A percentile compares a stretch with the other conserved stretches of the same genome.
Evolutionary conservation across 2,888 invertebrate genomes (phyloP).

Genomic region (Drosophila quasianomalipes): DNA sequence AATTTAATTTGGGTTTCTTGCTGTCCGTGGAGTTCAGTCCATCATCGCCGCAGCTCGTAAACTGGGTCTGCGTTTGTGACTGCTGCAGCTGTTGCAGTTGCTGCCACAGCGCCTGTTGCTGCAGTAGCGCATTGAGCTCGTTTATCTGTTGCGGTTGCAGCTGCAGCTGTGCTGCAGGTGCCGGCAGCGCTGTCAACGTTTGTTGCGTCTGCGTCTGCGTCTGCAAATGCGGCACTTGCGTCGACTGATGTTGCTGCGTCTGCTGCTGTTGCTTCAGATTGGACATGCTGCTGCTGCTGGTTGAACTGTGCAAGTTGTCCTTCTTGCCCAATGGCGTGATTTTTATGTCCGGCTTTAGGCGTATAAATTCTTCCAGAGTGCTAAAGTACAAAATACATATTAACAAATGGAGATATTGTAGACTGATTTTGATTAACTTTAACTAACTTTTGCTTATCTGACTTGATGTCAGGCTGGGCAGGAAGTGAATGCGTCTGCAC

Average conservation of each 20-base stretch:
- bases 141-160: slow-evolving; percentile 74
- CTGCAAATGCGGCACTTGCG: slow-evolving; percentile 46
- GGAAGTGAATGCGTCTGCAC: slow-evolving; percentile 37
- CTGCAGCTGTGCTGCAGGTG: slow-evolving; percentile 61
- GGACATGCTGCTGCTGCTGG: slow-evolving; percentile 1
- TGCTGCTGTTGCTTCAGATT: slow-evolving; percentile 43
- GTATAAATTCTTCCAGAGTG: slow-evolving; percentile 83
- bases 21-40: slow-evolving; percentile 65
- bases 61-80: slow-evolving; percentile 52
- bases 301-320: slow-evolving; percentile 22
- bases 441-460: slow-evolving; percentile 82
- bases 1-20: slow-evolving; percentile 85
- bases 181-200: slow-evolving; percentile 42
- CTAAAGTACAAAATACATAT: slow-evolving; percentile 49
- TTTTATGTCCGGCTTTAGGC: slow-evolving; percentile 84
- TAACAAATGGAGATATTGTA: background rate
- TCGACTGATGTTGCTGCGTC: slow-evolving; percentile 32
- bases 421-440: background rate
- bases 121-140: slow-evolving; percentile 65
- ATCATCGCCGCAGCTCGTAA: slow-evolving; percentile 48
- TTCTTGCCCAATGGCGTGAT: slow-evolving; percentile 81
- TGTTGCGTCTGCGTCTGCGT: slow-evolving; percentile 49
- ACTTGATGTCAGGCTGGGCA: slow-evolving; percentile 62
- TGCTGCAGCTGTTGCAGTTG: slow-evolving; percentile 69
- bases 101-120: slow-evolving; percentile 68